phyloP scores from a whole-genome alignment of 2,888 invertebrate genomes.

The Acheta domesticus region DNA sequence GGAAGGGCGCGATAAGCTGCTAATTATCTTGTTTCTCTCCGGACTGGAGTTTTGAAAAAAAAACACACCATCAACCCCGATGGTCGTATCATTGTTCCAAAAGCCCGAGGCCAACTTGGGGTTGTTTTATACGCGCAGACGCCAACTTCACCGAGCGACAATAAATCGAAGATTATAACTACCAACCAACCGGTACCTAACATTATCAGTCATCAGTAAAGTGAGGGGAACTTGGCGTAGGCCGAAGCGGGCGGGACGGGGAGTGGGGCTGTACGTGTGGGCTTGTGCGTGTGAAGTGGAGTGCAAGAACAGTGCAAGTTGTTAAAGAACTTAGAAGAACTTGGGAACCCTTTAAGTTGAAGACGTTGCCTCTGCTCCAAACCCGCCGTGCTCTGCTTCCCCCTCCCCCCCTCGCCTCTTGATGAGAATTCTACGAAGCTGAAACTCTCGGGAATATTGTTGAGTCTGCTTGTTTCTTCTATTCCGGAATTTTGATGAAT shows the following conservation, averaged over 20 bases:
- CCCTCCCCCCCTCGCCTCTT: too few species aligned
- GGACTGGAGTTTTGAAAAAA: background rate
- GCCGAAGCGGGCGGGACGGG: background rate
- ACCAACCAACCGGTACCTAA: background rate
- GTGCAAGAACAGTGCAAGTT: background rate
- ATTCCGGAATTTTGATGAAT: too few species aligned
- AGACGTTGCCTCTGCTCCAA: background rate
- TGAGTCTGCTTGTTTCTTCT: background rate
- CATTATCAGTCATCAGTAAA: constrained; percentile 10
- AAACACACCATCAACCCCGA: background rate
- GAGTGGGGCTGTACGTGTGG: background rate
- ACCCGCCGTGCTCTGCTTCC: background rate
- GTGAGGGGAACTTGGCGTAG: background rate
- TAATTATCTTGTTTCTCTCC: background rate
- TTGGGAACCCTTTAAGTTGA: background rate
- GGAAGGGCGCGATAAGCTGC: background rate
- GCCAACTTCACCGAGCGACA: background rate
- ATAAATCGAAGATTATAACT: constrained; percentile 10
- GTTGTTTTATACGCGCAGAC: background rate
- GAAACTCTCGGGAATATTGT: background rate
- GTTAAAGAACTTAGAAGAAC: constrained; percentile 18
- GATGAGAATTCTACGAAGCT: background rate
- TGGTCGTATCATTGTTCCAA: background rate
- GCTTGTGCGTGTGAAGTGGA: background rate
- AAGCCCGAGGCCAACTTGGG: background rate